Evolutionary conservation across 2,113 vertebrate genomes (phyloP), one percentile per base, ranked within the genome.

Genomic region (Phycodurus eques): DNA sequence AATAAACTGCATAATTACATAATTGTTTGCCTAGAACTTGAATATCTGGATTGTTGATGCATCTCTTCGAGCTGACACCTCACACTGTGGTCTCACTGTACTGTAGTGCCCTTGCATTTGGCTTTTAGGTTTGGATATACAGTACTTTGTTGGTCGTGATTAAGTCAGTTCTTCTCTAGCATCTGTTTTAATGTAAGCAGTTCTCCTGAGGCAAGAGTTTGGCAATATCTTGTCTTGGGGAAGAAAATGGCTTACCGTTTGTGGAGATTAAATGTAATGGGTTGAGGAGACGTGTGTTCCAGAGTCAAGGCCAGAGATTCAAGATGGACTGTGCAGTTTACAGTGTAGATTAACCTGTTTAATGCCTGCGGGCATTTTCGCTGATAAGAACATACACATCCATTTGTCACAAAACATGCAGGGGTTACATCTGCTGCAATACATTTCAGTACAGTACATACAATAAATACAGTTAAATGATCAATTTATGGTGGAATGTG

Each of bases 231-330:
- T 88, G 83, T 87, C 81, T 79, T 81, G 66, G 59, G 71, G 72
- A 81, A 72, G 78, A 83, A 81, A 88, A 88, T 76, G 73, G 70
- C 73, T 76, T 70, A 64, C 75, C 6, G 57, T 83, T 89, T 78
- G 80, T 75, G 78, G 80, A 87, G 87, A 88, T 90, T 82, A 80
- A 90, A 80, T 78, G 74, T 78, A 85, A 86, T 71, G 67, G 75
- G 73, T 79, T 83, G 73, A 78, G 46, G 59, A 33, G 79, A 64
- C 46, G 65, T 63, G 51, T 67, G 71, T 76, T 83, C 67, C 46
- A 49, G 60, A 76, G 78, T 72, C 77, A 80, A 77, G 78, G 61
- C 79, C 76, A 57, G 66, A 71, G 60, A 80, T 83, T 81, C 69
- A 70, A 76, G 75, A 73, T 69, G 54, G 68, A 82, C 73, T 47